Percentiles rank a stretch among this genome's conserved stretches.
phyloP scores from a whole-genome alignment of 1,140 invertebrate species.

The Drosophila sucinea region DNA sequence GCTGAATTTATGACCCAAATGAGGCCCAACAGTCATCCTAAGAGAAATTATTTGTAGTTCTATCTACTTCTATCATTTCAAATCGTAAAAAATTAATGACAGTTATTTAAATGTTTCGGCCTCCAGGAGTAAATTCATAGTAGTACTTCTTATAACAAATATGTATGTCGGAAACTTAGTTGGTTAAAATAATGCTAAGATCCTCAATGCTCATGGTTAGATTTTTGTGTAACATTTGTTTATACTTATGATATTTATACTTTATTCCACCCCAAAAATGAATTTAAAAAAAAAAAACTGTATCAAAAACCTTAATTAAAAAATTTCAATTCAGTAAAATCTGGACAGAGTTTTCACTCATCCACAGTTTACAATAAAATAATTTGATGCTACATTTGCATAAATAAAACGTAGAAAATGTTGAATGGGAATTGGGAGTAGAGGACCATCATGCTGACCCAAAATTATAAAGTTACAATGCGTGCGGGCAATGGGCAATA shows the following conservation, averaged over 20 bases:
- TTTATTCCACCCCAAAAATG: neutral
- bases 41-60: conserved; percentile 24
- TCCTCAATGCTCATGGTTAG: no score
- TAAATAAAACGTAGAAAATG: conserved; percentile 31
- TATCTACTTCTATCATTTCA: neutral
- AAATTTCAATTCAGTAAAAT: conserved; percentile 31
- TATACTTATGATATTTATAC: neutral
- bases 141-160: no score
- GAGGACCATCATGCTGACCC: conserved; percentile 60
- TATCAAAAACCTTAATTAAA: conserved; percentile 39
- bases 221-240: no score
- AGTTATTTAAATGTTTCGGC: no score
- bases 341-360: conserved; percentile 44
- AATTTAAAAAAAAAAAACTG: conserved; percentile 9
- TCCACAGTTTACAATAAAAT: conserved; percentile 58
- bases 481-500: conserved; percentile 38
- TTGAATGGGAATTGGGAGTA: conserved; percentile 29
- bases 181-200: no score
- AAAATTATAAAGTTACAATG: conserved; percentile 78
- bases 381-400: conserved; percentile 67
- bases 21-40: conserved; percentile 72
- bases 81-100: no score
- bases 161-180: no score
- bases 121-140: no score
- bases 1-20: conserved; percentile 62